These are phyloP conservation scores for Ochropleura plecta DNA, from an alignment of 2,888 invertebrate genomes.

Conservation along the genomic window DNA sequence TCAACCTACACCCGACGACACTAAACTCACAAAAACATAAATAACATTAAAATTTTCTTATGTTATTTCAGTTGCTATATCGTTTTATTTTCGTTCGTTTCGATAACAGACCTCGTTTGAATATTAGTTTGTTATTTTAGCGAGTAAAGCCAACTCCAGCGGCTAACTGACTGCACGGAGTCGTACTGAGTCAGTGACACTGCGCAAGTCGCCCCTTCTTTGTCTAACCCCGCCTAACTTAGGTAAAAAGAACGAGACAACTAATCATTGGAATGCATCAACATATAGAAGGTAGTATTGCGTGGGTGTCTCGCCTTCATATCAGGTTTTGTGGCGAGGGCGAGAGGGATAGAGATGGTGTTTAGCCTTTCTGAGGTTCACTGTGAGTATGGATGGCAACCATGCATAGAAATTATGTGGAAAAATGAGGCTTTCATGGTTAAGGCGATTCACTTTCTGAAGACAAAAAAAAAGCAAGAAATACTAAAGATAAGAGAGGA, in stretches of 20 bases:
- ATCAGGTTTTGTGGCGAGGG: slow-evolving; percentile 67
- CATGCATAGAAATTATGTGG: slow-evolving; percentile 81
- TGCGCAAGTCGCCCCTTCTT: slow-evolving; percentile 82
- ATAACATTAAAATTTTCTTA: slow-evolving; percentile 56
- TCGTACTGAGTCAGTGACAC: slow-evolving; percentile 89
- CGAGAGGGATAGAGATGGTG: slow-evolving; percentile 71
- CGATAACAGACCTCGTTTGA: slow-evolving; percentile 63
- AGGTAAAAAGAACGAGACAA: slow-evolving; percentile 74
- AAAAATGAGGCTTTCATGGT: slow-evolving; percentile 86
- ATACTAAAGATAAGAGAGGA: background rate
- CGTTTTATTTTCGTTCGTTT: slow-evolving; percentile 82
- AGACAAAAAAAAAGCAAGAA: background rate
- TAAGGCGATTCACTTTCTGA: slow-evolving; percentile 75
- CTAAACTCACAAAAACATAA: slow-evolving; percentile 68
- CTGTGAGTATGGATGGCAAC: slow-evolving; percentile 80
- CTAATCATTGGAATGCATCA: slow-evolving; percentile 82
- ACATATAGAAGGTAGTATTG: slow-evolving; percentile 78
- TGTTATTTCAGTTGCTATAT: slow-evolving; percentile 75
- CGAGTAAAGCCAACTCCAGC: slow-evolving; percentile 69
- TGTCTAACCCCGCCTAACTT: slow-evolving; percentile 68
- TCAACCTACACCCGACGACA: slow-evolving; percentile 62
- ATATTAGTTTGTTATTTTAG: slow-evolving; percentile 64
- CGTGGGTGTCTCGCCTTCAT: slow-evolving; percentile 76
- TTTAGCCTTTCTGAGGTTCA: slow-evolving; percentile 82
- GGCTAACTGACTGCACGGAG: slow-evolving; percentile 75